Conservation (phyloP, 2,888 invertebrate species). For the Mamestra brassicae region DNA sequence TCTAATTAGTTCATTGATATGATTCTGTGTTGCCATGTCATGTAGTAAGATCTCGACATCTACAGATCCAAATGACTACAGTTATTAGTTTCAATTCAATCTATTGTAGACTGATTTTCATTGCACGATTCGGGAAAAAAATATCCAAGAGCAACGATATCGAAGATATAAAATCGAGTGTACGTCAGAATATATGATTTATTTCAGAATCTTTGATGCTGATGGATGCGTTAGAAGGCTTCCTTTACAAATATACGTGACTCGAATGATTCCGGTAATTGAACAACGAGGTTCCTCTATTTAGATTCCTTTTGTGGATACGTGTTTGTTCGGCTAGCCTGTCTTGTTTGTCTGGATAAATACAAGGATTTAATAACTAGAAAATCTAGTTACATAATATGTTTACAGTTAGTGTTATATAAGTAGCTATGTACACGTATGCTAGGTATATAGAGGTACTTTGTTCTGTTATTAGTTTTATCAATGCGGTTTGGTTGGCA, state of each 20-base stretch:
- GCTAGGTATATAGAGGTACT: not conserved
- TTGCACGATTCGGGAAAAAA: not conserved
- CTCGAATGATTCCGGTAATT: conserved; percentile 67
- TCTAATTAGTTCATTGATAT: conserved; percentile 43
- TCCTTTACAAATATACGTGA: conserved; percentile 72
- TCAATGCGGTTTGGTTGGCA: conserved; percentile 1
- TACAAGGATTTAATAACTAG: not conserved
- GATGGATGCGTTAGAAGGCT: conserved; percentile 61
- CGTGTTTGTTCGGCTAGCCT: conserved; percentile 5
- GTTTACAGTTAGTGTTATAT: not conserved
- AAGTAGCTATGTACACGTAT: not conserved
- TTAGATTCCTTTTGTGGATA: conserved; percentile 29
- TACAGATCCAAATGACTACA: not conserved
- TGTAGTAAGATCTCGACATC: not conserved
- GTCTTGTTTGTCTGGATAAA: conserved; percentile 1
- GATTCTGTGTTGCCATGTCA: conserved; percentile 10
- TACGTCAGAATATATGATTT: conserved; percentile 22
- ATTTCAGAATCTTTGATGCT: conserved; percentile 28
- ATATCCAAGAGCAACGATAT: not conserved
- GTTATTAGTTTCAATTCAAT: conserved; percentile 6
- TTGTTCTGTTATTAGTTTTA: conserved; percentile 12
- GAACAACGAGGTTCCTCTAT: conserved; percentile 57
- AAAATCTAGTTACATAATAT: conserved; percentile 5
- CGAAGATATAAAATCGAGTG: conserved; percentile 1
- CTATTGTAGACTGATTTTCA: no score